Evolutionary conservation across 2,888 invertebrate species (phyloP).

Genomic region (Lamproptera curius): DNA sequence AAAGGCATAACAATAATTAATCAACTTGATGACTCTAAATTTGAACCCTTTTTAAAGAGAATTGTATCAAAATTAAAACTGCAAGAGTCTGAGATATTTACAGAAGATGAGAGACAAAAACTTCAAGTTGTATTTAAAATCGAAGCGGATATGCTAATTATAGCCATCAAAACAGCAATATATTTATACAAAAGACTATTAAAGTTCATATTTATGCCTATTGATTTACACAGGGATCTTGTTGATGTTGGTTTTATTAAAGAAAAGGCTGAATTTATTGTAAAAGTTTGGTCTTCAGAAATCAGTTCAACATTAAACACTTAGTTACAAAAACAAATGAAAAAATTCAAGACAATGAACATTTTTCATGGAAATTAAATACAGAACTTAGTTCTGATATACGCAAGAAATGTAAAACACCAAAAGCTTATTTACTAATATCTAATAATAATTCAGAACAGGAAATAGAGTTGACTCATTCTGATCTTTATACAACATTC

Average conservation of each 20-base stretch:
- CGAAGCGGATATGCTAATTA: constrained; percentile 44
- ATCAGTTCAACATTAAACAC: constrained; percentile 52
- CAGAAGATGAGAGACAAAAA: constrained; percentile 54
- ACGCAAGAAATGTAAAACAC: constrained; percentile 58
- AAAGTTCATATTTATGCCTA: constrained; percentile 65
- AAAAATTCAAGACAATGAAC: constrained; percentile 37
- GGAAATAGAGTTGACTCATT: constrained; percentile 61
- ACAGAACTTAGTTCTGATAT: constrained; percentile 65
- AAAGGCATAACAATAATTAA: constrained; percentile 57
- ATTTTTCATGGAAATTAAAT: constrained; percentile 61
- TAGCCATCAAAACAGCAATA: constrained; percentile 56
- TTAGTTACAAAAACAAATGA: constrained; percentile 39
- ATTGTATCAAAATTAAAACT: constrained; percentile 54
- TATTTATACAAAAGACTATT: constrained; percentile 57
- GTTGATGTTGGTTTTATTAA: constrained; percentile 46
- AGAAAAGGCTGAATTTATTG: constrained; percentile 54
- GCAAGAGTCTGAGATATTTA: constrained; percentile 58
- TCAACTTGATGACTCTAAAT: constrained; percentile 53
- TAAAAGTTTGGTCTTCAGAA: constrained; percentile 64
- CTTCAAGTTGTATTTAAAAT: constrained; percentile 58
- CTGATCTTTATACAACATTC: constrained; percentile 60
- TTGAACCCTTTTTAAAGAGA: constrained; percentile 60
- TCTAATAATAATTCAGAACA: constrained; percentile 35
- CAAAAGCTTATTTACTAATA: constrained; percentile 58
- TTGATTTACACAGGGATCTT: constrained; percentile 55